These are phyloP conservation scores for Probosciger aterrimus DNA, from an alignment of 2,113 vertebrate species.

Conservation along the genomic window DNA sequence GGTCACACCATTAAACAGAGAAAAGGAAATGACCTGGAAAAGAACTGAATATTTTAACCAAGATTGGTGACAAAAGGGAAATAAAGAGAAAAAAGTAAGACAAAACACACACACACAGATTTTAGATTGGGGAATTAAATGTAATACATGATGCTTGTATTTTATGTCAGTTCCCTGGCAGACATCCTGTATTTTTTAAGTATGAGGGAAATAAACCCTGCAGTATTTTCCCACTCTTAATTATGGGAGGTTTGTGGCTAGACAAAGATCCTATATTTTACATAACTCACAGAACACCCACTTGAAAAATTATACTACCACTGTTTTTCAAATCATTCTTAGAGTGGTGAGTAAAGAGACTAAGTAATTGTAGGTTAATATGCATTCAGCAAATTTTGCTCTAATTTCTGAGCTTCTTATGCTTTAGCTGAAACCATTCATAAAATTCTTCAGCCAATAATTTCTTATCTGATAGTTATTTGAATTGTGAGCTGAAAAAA, in stretches of 20 bases:
- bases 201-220: background rate
- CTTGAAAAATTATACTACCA: background rate
- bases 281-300: background rate
- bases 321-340: background rate
- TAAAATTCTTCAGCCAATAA: background rate
- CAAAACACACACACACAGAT: background rate
- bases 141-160: background rate
- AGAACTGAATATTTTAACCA: background rate
- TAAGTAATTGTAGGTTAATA: background rate
- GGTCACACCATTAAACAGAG: background rate
- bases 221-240: constrained; percentile 1
- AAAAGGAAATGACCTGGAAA: background rate
- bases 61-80: background rate
- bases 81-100: background rate
- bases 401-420: background rate
- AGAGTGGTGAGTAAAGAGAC: background rate
- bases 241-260: background rate
- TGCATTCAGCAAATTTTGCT: background rate
- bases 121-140: background rate
- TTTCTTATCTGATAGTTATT: background rate
- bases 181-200: background rate
- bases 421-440: background rate
- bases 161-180: background rate
- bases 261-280: background rate
- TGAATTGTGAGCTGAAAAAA: background rate